Evolutionary conservation across 2,888 invertebrate species (phyloP).

Genomic region (Perdita meconis): DNA sequence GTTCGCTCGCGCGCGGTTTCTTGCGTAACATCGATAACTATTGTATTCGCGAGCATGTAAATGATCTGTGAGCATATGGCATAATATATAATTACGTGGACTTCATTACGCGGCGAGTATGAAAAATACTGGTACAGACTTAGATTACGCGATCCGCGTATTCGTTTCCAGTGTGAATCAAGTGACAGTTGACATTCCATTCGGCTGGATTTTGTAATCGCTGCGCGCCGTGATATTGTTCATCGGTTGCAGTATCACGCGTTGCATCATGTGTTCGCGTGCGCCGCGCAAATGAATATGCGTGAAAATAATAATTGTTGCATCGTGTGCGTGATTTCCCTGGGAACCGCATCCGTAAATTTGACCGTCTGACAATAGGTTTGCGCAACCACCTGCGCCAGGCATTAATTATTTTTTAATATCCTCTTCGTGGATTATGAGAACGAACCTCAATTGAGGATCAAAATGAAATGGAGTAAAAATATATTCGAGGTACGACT

Average conservation of each 20-base stretch:
- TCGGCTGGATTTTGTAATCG: slow-evolving; percentile 18
- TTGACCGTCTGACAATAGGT: slow-evolving; percentile 20
- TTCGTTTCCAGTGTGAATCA: neutral
- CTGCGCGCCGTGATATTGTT: slow-evolving; percentile 28
- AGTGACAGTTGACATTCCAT: slow-evolving; percentile 14
- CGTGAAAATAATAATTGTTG: slow-evolving; percentile 37
- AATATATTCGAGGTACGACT: too few species aligned
- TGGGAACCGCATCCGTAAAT: slow-evolving; percentile 7
- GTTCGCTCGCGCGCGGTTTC: neutral
- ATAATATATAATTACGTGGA: neutral
- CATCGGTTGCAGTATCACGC: slow-evolving; percentile 1
- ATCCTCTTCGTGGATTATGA: too few species aligned
- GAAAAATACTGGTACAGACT: neutral
- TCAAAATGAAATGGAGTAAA: too few species aligned
- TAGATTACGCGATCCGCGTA: neutral
- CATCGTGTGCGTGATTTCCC: slow-evolving; percentile 7
- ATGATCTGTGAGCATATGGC: neutral
- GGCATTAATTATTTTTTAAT: neutral
- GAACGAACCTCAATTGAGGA: too few species aligned
- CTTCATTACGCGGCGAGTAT: neutral
- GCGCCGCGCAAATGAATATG: neutral
- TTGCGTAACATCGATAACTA: slow-evolving; percentile 1
- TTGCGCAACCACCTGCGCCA: slow-evolving; percentile 33
- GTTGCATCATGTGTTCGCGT: slow-evolving; percentile 24
- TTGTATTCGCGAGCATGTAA: neutral